Evolutionary conservation across 2,888 invertebrate species (phyloP), one percentile per base, ranked within the genome.

Genomic region (Neuroscelio doddi): DNA sequence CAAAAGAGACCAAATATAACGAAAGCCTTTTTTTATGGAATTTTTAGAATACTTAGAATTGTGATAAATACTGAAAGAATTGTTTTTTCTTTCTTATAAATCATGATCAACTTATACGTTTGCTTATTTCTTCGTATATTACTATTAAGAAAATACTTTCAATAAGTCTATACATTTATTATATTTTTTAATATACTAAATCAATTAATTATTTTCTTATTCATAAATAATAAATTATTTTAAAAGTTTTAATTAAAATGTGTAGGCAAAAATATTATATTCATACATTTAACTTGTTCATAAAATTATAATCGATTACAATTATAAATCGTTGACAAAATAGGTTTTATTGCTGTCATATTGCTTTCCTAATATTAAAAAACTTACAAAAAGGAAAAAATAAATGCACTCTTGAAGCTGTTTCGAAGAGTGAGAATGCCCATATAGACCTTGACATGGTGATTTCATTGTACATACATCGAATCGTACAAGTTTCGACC

Each of bases 401-500:
- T 30, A 44, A 27, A 36, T 21, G 26, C 21, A 34, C 42, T 14
- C 47, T 41, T 34, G 47, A 24, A 47, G 44, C 14, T 21, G 34
- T 10, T 41, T 15, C 29, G 10, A 26, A 27, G 36, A 46, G 46
- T 71, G 68, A 72, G 72, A 68, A 65, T 67, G 71, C 64, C 69
- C 64, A 56, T 57, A 55, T 49, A 51, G 73, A 76, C 77, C 77
- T 76, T 77, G 77, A 77, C 77, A 77, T 66, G 66, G 73, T 77
- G 76, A 71, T 73, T 70, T 66, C 42, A 67, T 75, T 72, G 77
- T 39, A 39, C 14, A 9, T 77, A 71, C 75, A 75, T 77, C 73
- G 74, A 73, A 72, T 72, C 53, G 68, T 38, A 38, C 58, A 63
- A 51, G 67, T 76, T 76, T 75, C 72, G 75, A 75, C 70, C 26